These are phyloP conservation scores for Formica aserva DNA, from an alignment of 2,888 invertebrate species.

Conservation along the genomic window DNA sequence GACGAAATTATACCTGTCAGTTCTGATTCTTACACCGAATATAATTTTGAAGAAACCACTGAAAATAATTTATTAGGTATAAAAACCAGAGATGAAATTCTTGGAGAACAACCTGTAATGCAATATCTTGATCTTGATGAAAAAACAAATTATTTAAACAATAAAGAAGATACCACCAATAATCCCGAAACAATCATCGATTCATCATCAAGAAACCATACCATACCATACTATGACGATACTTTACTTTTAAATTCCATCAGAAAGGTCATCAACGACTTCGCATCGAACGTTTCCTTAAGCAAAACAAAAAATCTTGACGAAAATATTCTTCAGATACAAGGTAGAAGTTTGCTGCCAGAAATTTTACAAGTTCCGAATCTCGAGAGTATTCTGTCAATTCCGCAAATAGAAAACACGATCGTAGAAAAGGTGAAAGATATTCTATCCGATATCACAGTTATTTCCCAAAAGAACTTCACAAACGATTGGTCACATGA, in stretches of 20 bases:
- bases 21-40: not conserved
- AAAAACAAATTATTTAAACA: not conserved
- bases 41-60: not conserved
- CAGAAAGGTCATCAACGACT: constrained; percentile 75
- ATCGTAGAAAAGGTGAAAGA: constrained; percentile 70
- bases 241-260: constrained; percentile 67
- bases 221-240: constrained; percentile 60
- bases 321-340: constrained; percentile 53
- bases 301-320: not conserved
- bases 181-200: not conserved
- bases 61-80: not conserved
- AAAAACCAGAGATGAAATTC: not conserved
- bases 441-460: constrained; percentile 57
- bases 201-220: not conserved
- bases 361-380: constrained; percentile 71
- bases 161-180: not conserved
- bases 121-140: not conserved
- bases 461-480: constrained; percentile 34
- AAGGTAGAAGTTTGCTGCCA: constrained; percentile 62
- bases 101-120: not conserved
- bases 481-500: constrained; percentile 51
- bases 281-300: constrained; percentile 54
- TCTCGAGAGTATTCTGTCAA: constrained; percentile 71
- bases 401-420: constrained; percentile 74
- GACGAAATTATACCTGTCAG: not conserved